phyloP scores from a whole-genome alignment of 2,797 vertebrate species.

The Poeciliopsis gracilis region DNA sequence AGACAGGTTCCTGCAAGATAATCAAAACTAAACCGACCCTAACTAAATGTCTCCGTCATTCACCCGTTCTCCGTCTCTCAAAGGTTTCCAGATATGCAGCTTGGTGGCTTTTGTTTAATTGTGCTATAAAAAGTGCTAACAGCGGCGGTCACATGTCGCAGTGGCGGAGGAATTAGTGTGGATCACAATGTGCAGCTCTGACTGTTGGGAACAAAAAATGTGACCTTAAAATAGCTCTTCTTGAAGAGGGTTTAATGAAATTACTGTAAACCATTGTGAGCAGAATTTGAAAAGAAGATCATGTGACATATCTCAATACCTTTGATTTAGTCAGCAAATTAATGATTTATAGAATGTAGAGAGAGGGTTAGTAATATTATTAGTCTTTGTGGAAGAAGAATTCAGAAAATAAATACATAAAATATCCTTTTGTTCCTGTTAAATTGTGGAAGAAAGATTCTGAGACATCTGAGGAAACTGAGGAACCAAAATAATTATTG shows the following conservation, averaged over 20 bases:
- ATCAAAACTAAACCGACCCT: constrained; percentile 27
- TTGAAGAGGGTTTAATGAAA: not conserved
- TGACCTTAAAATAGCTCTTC: not conserved
- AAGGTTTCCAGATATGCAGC: not conserved
- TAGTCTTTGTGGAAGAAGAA: not conserved
- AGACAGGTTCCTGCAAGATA: constrained; percentile 44
- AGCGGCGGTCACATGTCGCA: not conserved
- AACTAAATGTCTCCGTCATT: not conserved
- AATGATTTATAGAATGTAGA: not conserved
- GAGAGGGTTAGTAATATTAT: too few relatives aligned
- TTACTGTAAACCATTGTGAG: not conserved
- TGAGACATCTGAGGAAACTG: not conserved
- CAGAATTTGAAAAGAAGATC: not conserved
- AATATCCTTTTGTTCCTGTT: not conserved
- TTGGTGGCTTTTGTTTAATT: constrained; percentile 1
- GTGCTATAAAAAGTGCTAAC: constrained; percentile 3
- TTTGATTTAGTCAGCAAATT: not conserved
- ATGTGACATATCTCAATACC: not conserved
- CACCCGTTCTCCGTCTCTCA: not conserved
- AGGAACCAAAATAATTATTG: not conserved
- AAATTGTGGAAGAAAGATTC: not conserved
- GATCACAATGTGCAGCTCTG: not conserved
- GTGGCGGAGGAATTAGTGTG: not conserved
- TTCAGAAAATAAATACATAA: not conserved
- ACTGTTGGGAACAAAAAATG: constrained; percentile 1